Evolutionary conservation across 2,888 invertebrate genomes (phyloP), one percentile per base, ranked within the genome.

Genomic region (Hydroisotoma schaefferi): DNA sequence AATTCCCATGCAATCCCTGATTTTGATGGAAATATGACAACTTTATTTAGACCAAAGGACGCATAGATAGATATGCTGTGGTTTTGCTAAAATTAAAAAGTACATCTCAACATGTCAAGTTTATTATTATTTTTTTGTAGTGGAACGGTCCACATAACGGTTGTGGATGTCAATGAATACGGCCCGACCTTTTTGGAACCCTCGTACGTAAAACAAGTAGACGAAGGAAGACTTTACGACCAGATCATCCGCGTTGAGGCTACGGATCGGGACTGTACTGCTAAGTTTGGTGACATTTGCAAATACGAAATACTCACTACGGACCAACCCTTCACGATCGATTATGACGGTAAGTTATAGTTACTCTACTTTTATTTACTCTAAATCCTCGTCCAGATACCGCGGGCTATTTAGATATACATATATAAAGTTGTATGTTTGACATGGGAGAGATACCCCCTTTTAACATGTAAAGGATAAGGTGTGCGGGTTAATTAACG

Each of bases 141-240:
- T 74, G 93, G 92, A 2, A 90, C 91, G 37, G 91, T 94, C 55
- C 90, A 92, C 79, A 92, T 98, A 74, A 90, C 90, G 22, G 94
- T 98, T 65, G 87, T 90, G 60, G 97, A 97, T 80, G 93, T 94
- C 72, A 97, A 97, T 81, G 94, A 95, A 77, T 94, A 89, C 79
- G 87, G 91, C 26, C 97, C 97, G 1, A 87, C 87, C 64, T 97
- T 95, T 81, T 82, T 88, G 55, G 89, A 94, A 76, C 87, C 91
- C 37, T 88, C 92, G 53, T 97, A 95, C 80, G 90, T 92, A 29
- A 86, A 87, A 70, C 84, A 90, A 71, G 86, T 93, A 67, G 94
- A 94, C 76, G 97, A 97, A 76, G 94, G 94, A 1, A 15, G 88
- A 15, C 79, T 94, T 27, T 91, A 91, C 79, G 88, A 90, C 74